Evolutionary conservation across 2,113 vertebrate species (phyloP).

Genomic region (Phrynosoma platyrhinos): DNA sequence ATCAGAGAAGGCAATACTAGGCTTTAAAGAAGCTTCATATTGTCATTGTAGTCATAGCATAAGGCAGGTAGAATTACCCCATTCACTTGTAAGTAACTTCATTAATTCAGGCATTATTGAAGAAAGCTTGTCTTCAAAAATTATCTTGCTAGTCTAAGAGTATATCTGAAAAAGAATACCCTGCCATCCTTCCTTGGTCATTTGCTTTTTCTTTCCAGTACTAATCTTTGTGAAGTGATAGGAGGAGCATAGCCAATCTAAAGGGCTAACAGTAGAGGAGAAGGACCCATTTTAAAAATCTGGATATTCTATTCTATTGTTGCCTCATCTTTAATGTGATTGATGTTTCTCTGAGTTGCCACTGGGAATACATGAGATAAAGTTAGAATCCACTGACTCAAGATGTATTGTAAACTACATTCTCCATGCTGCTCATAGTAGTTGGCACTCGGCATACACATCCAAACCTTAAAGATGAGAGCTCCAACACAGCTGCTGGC

Average conservation of each 20-base stretch:
- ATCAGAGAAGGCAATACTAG: not conserved
- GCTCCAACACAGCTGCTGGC: not conserved
- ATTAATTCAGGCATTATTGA: not conserved
- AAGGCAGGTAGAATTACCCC: not conserved
- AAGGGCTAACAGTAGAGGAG: not conserved
- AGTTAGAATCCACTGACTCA: not conserved
- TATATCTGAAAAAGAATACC: not conserved
- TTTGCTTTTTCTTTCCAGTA: not conserved
- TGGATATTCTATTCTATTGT: not conserved
- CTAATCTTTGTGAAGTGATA: not conserved
- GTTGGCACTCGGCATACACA: not conserved
- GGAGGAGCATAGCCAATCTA: not conserved
- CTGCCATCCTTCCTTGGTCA: too few relatives aligned
- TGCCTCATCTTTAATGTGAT: not conserved
- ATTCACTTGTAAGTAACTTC: not conserved
- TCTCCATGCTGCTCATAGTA: not conserved
- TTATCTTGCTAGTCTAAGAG: not conserved
- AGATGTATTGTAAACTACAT: too few relatives aligned
- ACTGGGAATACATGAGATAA: too few relatives aligned
- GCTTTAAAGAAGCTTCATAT: not conserved
- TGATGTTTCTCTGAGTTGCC: not conserved
- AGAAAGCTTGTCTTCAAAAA: not conserved
- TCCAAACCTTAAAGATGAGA: not conserved
- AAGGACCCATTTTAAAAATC: not conserved
- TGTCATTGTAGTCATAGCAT: not conserved